Conservation (phyloP, 2,797 vertebrate species). For the Ptychobarbus kaznakovi region DNA sequence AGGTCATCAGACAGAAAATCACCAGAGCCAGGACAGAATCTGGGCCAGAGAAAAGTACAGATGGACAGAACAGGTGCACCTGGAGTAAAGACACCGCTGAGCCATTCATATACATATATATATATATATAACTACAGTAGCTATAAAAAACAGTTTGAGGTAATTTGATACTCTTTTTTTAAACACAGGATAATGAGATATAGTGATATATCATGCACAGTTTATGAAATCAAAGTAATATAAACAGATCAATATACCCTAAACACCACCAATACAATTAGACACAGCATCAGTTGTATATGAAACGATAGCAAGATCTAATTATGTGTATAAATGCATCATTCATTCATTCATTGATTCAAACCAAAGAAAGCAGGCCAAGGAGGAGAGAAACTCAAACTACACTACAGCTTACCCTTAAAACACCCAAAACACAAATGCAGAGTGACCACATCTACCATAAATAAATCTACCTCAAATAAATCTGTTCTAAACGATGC, state of each 20-base stretch:
- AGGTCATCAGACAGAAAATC: slow-evolving; percentile 44
- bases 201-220: no score
- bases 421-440: neutral
- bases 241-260: no score
- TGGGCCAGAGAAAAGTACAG: slow-evolving; percentile 44
- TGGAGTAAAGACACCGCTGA: slow-evolving; percentile 1
- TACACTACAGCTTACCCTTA: neutral
- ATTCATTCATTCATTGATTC: neutral
- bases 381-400: neutral
- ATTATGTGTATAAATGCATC: neutral
- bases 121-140: neutral
- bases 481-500: neutral
- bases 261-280: no score
- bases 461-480: neutral
- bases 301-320: neutral
- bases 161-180: neutral
- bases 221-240: no score
- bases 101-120: neutral
- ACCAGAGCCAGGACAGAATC: slow-evolving; percentile 38
- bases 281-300: no score
- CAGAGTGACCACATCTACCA: neutral
- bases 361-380: slow-evolving; percentile 8
- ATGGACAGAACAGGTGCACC: slow-evolving; percentile 39
- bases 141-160: neutral
- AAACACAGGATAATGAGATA: no score